Conservation (phyloP, 1,140 invertebrate species). For the Calephelis nemesis region DNA sequence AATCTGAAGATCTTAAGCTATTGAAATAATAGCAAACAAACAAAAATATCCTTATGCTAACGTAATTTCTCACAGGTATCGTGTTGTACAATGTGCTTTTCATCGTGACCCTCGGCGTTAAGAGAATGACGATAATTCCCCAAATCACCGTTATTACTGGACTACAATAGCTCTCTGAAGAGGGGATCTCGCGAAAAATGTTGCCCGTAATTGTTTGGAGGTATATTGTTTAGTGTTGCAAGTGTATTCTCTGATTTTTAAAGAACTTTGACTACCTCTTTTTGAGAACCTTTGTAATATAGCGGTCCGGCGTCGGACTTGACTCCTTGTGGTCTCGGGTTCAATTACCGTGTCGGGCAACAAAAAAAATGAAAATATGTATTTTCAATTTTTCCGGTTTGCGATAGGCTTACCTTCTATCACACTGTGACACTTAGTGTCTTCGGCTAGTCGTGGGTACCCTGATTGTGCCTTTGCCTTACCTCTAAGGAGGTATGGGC, state of each 20-base stretch:
- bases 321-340: too few species aligned
- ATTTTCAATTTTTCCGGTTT: too few species aligned
- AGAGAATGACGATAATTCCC: slow-evolving; percentile 60
- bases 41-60: slow-evolving; percentile 16
- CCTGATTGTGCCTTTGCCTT: too few species aligned
- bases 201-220: neutral
- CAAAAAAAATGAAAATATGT: too few species aligned
- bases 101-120: slow-evolving; percentile 40
- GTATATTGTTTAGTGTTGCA: neutral
- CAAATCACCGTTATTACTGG: slow-evolving; percentile 68
- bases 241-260: neutral
- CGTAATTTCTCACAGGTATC: slow-evolving; percentile 75
- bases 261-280: neutral
- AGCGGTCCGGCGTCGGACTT: too few species aligned
- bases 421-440: too few species aligned
- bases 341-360: too few species aligned
- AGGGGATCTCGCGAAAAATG: slow-evolving; percentile 21
- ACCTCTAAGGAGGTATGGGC: too few species aligned
- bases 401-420: too few species aligned
- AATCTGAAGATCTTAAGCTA: neutral
- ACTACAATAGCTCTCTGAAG: slow-evolving; percentile 27
- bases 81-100: slow-evolving; percentile 48
- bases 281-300: too few species aligned
- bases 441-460: too few species aligned
- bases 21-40: slow-evolving; percentile 6